Percentiles rank a stretch among this genome's conserved stretches.
Evolutionary conservation across 1,140 invertebrate genomes (phyloP).

Genomic region (Nasonia giraulti): DNA sequence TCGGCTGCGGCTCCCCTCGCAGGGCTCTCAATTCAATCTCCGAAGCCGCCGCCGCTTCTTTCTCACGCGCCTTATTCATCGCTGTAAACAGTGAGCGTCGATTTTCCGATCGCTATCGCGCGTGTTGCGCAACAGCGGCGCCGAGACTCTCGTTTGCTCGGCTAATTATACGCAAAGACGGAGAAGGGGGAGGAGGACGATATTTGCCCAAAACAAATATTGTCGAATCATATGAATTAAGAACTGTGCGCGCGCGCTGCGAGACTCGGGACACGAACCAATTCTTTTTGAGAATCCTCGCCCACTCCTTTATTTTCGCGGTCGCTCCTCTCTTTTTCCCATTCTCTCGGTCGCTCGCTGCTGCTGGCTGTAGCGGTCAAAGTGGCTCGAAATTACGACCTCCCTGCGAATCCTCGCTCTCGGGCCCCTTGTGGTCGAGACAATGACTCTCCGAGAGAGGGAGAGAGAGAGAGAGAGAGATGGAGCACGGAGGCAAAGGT

Average conservation of each 20-base stretch:
- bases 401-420: slow-evolving; percentile 51
- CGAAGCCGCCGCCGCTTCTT: too few species aligned
- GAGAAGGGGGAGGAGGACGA: too few species aligned
- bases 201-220: slow-evolving; percentile 33
- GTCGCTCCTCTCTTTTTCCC: slow-evolving; percentile 19
- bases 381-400: slow-evolving; percentile 56
- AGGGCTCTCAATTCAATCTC: background rate
- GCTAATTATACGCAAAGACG: background rate
- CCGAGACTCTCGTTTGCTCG: background rate
- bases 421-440: slow-evolving; percentile 57
- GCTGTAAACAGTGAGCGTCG: background rate
- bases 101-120: background rate
- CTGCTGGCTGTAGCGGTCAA: slow-evolving; percentile 49
- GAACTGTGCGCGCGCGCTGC: background rate
- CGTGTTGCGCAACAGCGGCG: background rate
- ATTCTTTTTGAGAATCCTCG: background rate
- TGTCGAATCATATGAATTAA: slow-evolving; percentile 39
- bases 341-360: background rate
- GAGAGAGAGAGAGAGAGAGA: slow-evolving; percentile 13
- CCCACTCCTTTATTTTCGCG: slow-evolving; percentile 31
- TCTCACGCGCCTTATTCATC: background rate
- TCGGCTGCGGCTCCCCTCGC: background rate
- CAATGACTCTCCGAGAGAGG: slow-evolving; percentile 58
- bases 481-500: slow-evolving; percentile 6
- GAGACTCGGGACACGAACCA: background rate